Evolutionary conservation across 2,797 vertebrate genomes (phyloP).

Genomic region (Pelodytes ibericus): DNA sequence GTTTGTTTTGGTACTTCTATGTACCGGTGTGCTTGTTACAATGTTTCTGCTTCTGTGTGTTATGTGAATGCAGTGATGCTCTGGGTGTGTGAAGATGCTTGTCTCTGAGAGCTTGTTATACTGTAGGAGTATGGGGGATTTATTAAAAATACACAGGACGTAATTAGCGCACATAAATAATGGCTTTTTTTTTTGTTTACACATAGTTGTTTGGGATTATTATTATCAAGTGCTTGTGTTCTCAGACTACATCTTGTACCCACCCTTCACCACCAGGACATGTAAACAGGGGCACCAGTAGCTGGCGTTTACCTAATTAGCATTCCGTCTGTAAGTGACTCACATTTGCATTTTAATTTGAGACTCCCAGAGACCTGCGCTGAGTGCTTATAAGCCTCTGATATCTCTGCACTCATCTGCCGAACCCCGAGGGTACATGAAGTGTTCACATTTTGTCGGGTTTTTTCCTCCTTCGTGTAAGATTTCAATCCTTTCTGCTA

Average conservation of each 20-base stretch:
- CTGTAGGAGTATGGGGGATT: too few species aligned
- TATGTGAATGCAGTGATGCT: too few species aligned
- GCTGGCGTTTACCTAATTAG: not conserved
- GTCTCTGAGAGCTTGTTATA: too few species aligned
- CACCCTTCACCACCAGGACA: not conserved
- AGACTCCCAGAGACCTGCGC: not conserved
- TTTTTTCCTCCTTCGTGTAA: not conserved
- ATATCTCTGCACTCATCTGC: not conserved
- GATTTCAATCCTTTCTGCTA: not conserved
- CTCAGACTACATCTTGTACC: not conserved
- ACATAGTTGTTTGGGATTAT: not conserved
- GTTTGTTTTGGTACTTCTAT: too few species aligned
- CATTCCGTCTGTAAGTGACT: not conserved
- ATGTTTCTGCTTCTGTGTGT: too few species aligned
- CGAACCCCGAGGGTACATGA: not conserved
- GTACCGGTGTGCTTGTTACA: too few species aligned
- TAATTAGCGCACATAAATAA: too few species aligned
- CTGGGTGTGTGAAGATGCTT: too few species aligned
- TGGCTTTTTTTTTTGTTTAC: not conserved
- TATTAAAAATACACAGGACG: too few species aligned
- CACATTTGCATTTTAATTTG: slow-evolving; percentile 4
- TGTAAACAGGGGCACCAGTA: not conserved
- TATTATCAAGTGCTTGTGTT: not conserved
- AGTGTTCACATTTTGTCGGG: not conserved
- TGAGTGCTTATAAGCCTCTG: not conserved